phyloP scores from a whole-genome alignment of 2,888 invertebrate genomes.

The Corbicula japonica region DNA sequence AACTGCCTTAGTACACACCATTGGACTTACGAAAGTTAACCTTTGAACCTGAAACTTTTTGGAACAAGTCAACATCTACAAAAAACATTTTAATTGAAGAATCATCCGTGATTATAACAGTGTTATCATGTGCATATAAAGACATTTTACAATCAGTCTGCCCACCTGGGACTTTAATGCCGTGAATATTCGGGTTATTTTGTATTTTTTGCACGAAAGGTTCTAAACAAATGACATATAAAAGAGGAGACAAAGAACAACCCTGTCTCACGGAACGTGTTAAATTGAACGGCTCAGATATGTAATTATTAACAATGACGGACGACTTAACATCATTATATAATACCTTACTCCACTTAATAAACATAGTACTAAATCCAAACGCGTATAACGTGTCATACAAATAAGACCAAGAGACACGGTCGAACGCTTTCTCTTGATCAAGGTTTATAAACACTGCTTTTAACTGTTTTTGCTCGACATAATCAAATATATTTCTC shows the following conservation, averaged over 20 bases:
- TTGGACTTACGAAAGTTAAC: slow-evolving; percentile 58
- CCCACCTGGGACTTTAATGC: slow-evolving; percentile 33
- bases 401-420: slow-evolving; percentile 66
- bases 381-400: slow-evolving; percentile 57
- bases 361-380: slow-evolving; percentile 63
- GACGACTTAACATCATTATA: slow-evolving; percentile 61
- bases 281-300: slow-evolving; percentile 57
- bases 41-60: slow-evolving; percentile 54
- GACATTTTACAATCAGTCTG: slow-evolving; percentile 36
- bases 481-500: slow-evolving; percentile 60
- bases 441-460: slow-evolving; percentile 65
- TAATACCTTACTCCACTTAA: slow-evolving; percentile 64
- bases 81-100: slow-evolving; percentile 12
- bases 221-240: slow-evolving; percentile 54
- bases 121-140: slow-evolving; percentile 43
- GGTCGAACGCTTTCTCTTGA: slow-evolving; percentile 72
- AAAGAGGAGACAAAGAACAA: slow-evolving; percentile 51
- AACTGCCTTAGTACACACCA: slow-evolving; percentile 61
- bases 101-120: slow-evolving; percentile 28
- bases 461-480: slow-evolving; percentile 53
- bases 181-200: slow-evolving; percentile 27
- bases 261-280: slow-evolving; percentile 60
- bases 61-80: slow-evolving; percentile 23
- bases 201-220: slow-evolving; percentile 43
- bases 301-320: slow-evolving; percentile 60